Base-by-base conservation (phyloP, 2,888 invertebrate genomes). In the Leptinotarsa peninsularis region DNA sequence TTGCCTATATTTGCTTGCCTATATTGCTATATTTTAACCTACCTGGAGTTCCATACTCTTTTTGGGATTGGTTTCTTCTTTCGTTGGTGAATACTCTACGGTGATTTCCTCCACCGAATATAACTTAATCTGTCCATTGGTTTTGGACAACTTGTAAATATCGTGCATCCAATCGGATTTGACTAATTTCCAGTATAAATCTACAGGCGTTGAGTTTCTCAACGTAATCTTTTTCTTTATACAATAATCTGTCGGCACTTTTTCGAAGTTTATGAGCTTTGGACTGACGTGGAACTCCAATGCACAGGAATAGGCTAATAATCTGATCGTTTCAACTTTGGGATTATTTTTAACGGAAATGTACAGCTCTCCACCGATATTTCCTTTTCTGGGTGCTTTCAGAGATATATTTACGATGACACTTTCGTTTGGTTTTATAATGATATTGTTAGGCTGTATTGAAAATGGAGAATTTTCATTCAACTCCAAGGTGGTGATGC, bases 181-280 rank as follows among this genome's bases (percentile, higher is more conserved):
- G 54, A 86, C 84, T 80, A 92, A 88, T 82, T 88, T 87, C 92
- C 92, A 93, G 85, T 89, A 89, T 66, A 93, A 84, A 17, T 91
- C 88, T 67, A 92, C 84, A 50, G 90, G 88, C 0, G 92, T 91
- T 81, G 91, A 89, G 82, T 93, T 93, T 73, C 88, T 89, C 27
- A 93, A 86, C 66, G 88, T 90, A 63, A 92, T 86, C 75, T 87
- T 88, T 69, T 78, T 77, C 60, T 71, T 77, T 15, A 77, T 76
- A 13, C 73, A 68, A 27, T 77, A 78, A 21, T 67, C 67, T 18
- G 81, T 23, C 5, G 82, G 81, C 17, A 82, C 77, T 74, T 81
- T 81, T 13, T 91, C 91, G 75, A 92, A 93, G 72, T 88, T 88
- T 85, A 89, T 75, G 7, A 80, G 71, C 75, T 87, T 89, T 3